Conservation (phyloP, 2,888 invertebrate species). For the Eilema griseolum region DNA sequence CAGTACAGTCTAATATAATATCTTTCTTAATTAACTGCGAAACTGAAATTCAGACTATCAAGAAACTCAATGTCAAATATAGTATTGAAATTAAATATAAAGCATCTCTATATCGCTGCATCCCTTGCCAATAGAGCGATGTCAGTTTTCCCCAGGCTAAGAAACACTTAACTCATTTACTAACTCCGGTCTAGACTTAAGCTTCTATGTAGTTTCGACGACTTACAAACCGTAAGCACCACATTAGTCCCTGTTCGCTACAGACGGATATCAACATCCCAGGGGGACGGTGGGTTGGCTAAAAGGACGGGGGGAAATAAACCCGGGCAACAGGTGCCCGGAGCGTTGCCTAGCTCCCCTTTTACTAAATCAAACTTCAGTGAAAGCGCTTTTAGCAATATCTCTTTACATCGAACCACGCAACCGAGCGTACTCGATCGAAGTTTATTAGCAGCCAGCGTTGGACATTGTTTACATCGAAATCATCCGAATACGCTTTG, state of each 20-base stretch:
- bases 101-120: slow-evolving; percentile 17
- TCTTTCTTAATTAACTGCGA: neutral
- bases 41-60: neutral
- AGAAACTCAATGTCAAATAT: slow-evolving; percentile 14
- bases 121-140: slow-evolving; percentile 23
- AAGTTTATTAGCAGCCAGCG: slow-evolving; percentile 28
- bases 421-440: slow-evolving; percentile 16
- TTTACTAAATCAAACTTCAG: slow-evolving; percentile 52
- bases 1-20: neutral
- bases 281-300: slow-evolving; percentile 22
- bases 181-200: slow-evolving; percentile 49
- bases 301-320: slow-evolving; percentile 29
- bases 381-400: slow-evolving; percentile 36
- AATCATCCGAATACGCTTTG: neutral
- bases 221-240: slow-evolving; percentile 61
- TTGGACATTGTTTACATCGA: slow-evolving; percentile 26
- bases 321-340: slow-evolving; percentile 68
- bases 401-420: slow-evolving; percentile 38
- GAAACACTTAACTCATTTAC: slow-evolving; percentile 45
- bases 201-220: slow-evolving; percentile 49
- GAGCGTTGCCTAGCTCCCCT: slow-evolving; percentile 56
- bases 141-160: slow-evolving; percentile 9
- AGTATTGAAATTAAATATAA: slow-evolving; percentile 28
- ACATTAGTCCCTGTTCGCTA: slow-evolving; percentile 59
- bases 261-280: slow-evolving; percentile 47